phyloP scores from a whole-genome alignment of 2,797 vertebrate genomes.

The Halcyon smyrnensis region DNA sequence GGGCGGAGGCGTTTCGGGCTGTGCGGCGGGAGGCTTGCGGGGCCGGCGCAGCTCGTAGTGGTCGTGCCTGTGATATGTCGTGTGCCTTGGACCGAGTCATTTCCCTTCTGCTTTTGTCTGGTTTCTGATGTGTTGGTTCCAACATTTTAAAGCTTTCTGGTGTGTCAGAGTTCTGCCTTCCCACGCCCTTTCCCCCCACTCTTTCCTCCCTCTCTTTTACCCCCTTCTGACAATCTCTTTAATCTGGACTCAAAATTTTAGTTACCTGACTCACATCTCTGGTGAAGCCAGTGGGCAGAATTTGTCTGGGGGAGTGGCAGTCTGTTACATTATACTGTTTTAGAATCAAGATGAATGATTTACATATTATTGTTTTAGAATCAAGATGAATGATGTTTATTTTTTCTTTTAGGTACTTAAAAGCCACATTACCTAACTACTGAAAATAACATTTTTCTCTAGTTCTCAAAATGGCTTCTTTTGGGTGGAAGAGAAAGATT shows the following conservation, averaged over 20 bases:
- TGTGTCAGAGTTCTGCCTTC: background rate
- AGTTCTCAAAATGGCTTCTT: constrained; percentile 89
- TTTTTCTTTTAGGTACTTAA: background rate
- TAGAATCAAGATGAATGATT: fast-evolving
- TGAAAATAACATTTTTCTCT: background rate
- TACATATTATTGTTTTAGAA: fast-evolving
- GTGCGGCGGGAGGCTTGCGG: background rate
- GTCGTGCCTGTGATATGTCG: fast-evolving
- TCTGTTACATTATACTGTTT: fast-evolving
- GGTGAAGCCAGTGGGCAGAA: fast-evolving
- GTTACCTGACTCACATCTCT: fast-evolving
- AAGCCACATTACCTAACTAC: background rate
- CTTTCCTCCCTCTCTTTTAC: no score
- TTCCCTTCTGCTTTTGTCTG: no score
- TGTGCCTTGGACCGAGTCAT: no score
- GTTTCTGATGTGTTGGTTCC: no score
- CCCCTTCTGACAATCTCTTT: background rate
- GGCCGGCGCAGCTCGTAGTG: background rate
- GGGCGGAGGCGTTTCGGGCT: fast-evolving
- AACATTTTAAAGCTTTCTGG: no score
- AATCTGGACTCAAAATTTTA: fast-evolving
- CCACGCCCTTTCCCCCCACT: no score
- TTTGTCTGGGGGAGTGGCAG: fast-evolving
- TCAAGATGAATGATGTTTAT: fast-evolving
- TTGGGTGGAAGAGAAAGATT: constrained; percentile 95